Conservation (phyloP, 2,113 vertebrate species). For the Myiozetetes cayanensis region DNA sequence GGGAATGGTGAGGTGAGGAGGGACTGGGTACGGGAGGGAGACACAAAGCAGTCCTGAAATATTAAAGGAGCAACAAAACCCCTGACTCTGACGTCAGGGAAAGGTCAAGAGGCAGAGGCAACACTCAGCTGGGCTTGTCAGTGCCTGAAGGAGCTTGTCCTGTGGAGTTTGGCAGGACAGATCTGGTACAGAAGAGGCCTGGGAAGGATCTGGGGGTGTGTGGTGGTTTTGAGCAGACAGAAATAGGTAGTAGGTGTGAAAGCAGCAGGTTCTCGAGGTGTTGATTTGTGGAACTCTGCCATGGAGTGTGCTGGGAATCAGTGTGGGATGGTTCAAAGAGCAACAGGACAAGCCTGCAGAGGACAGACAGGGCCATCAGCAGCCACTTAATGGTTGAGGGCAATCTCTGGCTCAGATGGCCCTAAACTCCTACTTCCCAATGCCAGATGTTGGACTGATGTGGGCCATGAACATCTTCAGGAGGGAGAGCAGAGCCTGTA, state of each 20-base stretch:
- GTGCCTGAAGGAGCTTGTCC: neutral
- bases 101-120: neutral
- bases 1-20: neutral
- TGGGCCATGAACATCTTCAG: accelerated
- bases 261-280: neutral
- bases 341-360: neutral
- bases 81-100: neutral
- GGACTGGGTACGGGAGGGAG: neutral
- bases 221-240: neutral
- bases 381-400: neutral
- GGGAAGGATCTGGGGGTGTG: neutral
- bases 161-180: neutral
- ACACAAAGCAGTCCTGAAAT: neutral
- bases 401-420: neutral
- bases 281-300: neutral
- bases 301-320: accelerated
- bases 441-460: neutral
- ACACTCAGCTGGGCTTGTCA: neutral
- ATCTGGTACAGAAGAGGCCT: neutral
- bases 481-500: neutral
- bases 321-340: neutral
- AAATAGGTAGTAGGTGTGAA: neutral
- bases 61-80: neutral
- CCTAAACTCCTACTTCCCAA: neutral
- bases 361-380: neutral